These are phyloP conservation scores for Callionymus lyra DNA, from an alignment of 2,113 vertebrate genomes.

Conservation along the genomic window DNA sequence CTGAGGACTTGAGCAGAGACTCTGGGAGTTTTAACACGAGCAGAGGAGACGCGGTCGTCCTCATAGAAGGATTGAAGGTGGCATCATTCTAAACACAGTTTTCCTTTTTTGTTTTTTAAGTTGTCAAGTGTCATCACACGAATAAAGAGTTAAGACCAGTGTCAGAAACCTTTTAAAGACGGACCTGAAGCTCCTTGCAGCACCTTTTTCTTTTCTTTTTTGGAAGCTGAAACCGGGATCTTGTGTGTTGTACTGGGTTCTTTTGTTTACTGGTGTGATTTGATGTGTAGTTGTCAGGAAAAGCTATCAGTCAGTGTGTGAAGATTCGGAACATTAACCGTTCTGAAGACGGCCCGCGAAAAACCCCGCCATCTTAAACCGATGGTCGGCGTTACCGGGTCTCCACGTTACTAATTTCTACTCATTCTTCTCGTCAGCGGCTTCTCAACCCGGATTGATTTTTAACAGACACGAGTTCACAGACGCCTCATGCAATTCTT, in stretches of 20 bases:
- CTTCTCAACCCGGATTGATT: too few relatives aligned
- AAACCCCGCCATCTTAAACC: too few relatives aligned
- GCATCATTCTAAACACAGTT: slow-evolving; percentile 15
- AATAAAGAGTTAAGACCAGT: slow-evolving; percentile 17
- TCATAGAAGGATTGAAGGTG: slow-evolving; percentile 14
- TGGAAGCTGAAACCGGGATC: slow-evolving; percentile 43
- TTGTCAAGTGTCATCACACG: slow-evolving; percentile 11
- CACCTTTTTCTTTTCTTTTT: too few relatives aligned
- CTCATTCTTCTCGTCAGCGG: too few relatives aligned
- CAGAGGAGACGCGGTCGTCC: slow-evolving; percentile 23
- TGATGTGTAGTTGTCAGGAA: slow-evolving; percentile 51
- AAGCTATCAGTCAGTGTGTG: slow-evolving; percentile 19
- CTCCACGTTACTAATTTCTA: too few relatives aligned
- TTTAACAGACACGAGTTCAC: too few relatives aligned
- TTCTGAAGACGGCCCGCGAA: too few relatives aligned
- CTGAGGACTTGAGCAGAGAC: slow-evolving; percentile 69
- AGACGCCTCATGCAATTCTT: too few relatives aligned
- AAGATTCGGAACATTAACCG: too few relatives aligned
- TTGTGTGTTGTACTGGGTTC: slow-evolving; percentile 45
- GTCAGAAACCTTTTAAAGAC: slow-evolving; percentile 20
- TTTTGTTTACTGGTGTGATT: slow-evolving; percentile 55
- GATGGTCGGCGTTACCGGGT: too few relatives aligned
- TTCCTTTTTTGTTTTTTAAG: slow-evolving; percentile 1
- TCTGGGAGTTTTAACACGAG: slow-evolving; percentile 35
- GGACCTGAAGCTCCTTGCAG: slow-evolving; percentile 44